A percentile compares a stretch with the other conserved stretches of the same genome.
Conservation (phyloP, 2,113 vertebrate species). For the Catharus minimus region DNA sequence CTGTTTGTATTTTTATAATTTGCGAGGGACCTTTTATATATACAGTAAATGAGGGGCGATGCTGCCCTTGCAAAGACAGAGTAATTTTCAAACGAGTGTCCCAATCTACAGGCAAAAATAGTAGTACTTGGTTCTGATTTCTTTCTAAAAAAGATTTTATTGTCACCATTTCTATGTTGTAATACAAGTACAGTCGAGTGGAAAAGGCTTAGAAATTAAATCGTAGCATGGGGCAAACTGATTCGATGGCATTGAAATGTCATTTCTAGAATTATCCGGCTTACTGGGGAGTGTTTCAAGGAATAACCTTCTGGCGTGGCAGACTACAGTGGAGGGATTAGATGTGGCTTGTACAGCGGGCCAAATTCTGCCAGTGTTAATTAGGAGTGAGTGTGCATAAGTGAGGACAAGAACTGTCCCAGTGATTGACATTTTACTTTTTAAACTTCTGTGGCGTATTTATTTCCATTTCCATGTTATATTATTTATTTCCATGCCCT, state of each 20-base stretch:
- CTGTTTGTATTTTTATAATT: background rate
- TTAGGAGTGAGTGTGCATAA: slow-evolving; percentile 28
- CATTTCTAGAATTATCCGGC: slow-evolving; percentile 52
- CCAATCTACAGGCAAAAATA: background rate
- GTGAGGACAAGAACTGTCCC: background rate
- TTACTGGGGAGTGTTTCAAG: slow-evolving; percentile 53
- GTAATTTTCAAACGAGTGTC: background rate
- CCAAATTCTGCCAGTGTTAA: background rate
- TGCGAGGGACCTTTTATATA: background rate
- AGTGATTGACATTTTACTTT: background rate
- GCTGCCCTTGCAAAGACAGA: background rate
- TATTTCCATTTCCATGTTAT: background rate
- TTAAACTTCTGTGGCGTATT: background rate
- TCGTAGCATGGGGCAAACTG: background rate
- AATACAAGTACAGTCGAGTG: background rate
- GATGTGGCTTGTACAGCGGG: background rate
- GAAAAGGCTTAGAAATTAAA: slow-evolving; percentile 29
- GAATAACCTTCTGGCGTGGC: slow-evolving; percentile 34
- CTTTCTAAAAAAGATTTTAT: background rate
- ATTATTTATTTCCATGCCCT: background rate
- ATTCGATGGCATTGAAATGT: slow-evolving; percentile 57
- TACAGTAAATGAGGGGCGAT: background rate
- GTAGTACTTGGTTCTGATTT: rapidly evolving
- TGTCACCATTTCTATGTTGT: background rate
- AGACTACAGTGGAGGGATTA: slow-evolving; percentile 35